phyloP scores from a whole-genome alignment of 2,113 vertebrate species.

The Mesoclemmys tuberculata region DNA sequence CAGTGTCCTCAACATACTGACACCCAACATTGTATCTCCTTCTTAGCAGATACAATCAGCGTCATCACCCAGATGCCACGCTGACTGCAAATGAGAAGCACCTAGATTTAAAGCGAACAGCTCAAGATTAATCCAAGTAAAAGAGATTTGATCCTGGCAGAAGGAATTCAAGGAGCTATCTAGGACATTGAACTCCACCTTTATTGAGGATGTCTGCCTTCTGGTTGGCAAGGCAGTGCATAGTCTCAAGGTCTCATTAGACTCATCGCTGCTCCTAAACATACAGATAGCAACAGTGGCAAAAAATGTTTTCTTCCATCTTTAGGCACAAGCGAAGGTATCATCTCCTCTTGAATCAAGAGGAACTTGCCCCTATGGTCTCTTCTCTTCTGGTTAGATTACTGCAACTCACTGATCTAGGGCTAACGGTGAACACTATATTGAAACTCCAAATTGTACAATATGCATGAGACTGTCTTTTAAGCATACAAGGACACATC shows the following conservation, averaged over 20 bases:
- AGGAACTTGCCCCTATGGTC: conserved; percentile 12
- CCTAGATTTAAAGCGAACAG: neutral
- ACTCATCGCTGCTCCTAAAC: neutral
- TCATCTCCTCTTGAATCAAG: conserved; percentile 30
- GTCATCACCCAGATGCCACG: neutral
- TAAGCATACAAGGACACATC: neutral
- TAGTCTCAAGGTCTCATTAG: neutral
- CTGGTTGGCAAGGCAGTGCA: neutral
- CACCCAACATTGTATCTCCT: too few relatives aligned
- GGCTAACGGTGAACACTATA: neutral
- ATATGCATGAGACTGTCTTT: neutral
- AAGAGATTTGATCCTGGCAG: neutral
- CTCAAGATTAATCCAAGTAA: neutral
- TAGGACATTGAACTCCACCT: neutral
- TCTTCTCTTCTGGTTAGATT: neutral
- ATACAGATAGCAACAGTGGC: neutral
- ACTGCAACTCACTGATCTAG: neutral
- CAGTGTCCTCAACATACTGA: too few relatives aligned
- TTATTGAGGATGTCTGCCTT: neutral
- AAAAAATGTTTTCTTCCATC: conserved; percentile 16
- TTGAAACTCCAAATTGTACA: neutral
- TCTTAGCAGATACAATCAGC: too few relatives aligned
- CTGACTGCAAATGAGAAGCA: too few relatives aligned
- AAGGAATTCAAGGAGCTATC: neutral
- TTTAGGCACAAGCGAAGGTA: neutral